Evolutionary conservation across 2,888 invertebrate genomes (phyloP).

Genomic region (Drosophila parthenogenetica): DNA sequence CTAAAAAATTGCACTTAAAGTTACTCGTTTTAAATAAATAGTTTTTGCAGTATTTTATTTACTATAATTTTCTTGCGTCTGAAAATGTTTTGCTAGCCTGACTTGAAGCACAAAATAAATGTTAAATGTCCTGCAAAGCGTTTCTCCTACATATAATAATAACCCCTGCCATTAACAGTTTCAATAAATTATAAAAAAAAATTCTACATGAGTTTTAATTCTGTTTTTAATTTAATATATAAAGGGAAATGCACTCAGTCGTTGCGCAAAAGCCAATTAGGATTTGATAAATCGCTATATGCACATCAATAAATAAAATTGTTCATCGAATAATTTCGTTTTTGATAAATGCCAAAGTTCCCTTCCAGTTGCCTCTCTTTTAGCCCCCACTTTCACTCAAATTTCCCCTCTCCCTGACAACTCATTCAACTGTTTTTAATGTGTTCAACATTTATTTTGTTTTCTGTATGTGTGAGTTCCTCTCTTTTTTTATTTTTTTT

Average conservation of each 20-base stretch:
- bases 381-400: not conserved
- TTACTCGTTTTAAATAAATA: too few relatives aligned
- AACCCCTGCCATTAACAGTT: not conserved
- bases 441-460: constrained; percentile 7
- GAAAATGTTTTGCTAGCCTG: too few relatives aligned
- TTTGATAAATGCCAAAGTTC: constrained; percentile 15
- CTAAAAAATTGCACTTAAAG: too few relatives aligned
- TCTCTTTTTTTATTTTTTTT: not conserved
- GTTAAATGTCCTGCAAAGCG: not conserved
- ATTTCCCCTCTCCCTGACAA: not conserved
- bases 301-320: constrained; percentile 42
- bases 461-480: not conserved
- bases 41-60: too few relatives aligned
- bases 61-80: too few relatives aligned
- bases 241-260: constrained; percentile 30
- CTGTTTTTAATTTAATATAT: not conserved
- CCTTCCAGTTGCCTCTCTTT: not conserved
- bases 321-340: constrained; percentile 13
- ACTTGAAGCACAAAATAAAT: too few relatives aligned
- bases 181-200: not conserved
- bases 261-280: constrained; percentile 37
- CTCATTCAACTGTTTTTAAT: constrained; percentile 24
- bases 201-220: not conserved
- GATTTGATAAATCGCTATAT: constrained; percentile 41
- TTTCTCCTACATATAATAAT: not conserved